Conservation (phyloP, 2,113 vertebrate species). For the Marmota monax region DNA sequence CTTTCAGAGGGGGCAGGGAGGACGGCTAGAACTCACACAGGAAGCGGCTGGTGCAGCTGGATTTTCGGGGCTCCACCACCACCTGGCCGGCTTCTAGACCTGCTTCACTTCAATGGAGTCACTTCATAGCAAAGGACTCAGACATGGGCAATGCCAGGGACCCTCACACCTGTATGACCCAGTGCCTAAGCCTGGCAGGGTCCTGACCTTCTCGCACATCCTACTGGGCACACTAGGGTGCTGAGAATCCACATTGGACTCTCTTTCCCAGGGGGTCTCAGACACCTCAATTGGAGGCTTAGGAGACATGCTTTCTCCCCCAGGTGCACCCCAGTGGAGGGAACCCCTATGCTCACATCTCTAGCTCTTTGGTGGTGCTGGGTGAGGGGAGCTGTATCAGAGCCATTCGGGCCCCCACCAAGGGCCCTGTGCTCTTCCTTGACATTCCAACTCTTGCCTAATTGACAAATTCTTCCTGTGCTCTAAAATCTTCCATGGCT, state of each 20-base stretch:
- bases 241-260: neutral
- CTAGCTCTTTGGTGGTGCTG: neutral
- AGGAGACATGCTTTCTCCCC: neutral
- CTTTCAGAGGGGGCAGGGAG: neutral
- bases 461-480: neutral
- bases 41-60: neutral
- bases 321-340: neutral
- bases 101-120: neutral
- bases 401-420: neutral
- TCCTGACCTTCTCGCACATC: neutral
- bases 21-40: neutral
- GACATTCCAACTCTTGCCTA: neutral
- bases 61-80: rapidly evolving
- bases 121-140: neutral
- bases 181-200: neutral
- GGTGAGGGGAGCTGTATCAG: neutral
- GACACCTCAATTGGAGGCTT: neutral
- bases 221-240: neutral
- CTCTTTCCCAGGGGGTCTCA: neutral
- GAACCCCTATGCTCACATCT: no score
- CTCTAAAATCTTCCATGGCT: neutral
- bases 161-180: neutral
- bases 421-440: neutral
- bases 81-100: neutral
- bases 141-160: neutral